Percentiles rank a stretch among this genome's conserved stretches.
Evolutionary conservation across 2,797 vertebrate genomes (phyloP).

Genomic region (Brotula barbata): DNA sequence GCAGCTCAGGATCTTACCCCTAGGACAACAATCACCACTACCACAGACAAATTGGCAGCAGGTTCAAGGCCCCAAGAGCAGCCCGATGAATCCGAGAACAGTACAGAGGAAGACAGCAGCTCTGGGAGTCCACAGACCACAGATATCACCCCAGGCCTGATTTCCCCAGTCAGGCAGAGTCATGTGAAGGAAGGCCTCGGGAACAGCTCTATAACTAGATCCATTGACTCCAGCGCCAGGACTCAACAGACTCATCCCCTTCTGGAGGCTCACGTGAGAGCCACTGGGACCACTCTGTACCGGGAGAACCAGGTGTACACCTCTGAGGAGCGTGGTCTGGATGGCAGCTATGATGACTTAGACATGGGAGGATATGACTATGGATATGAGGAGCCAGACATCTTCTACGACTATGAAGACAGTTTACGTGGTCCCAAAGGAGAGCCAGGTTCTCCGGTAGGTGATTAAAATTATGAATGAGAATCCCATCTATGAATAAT

Average conservation of each 20-base stretch:
- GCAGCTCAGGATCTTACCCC: constrained; percentile 35
- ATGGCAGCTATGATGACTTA: constrained; percentile 79
- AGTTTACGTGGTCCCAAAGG: constrained; percentile 88
- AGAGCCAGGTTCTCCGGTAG: constrained; percentile 92
- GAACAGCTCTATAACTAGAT: constrained; percentile 54
- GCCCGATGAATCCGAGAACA: constrained; percentile 58
- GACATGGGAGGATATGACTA: constrained; percentile 85
- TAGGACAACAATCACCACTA: constrained; percentile 47
- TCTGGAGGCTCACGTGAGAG: constrained; percentile 70
- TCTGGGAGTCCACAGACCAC: constrained; percentile 49
- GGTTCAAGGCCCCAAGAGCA: constrained; percentile 22
- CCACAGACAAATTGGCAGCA: constrained; percentile 38
- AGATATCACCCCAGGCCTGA: constrained; percentile 55
- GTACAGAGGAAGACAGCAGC: constrained; percentile 63
- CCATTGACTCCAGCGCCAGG: constrained; percentile 37
- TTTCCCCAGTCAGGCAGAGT: constrained; percentile 65
- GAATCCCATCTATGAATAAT: background rate
- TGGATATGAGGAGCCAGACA: constrained; percentile 86
- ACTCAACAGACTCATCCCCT: constrained; percentile 57
- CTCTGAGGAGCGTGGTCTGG: constrained; percentile 75
- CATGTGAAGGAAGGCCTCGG: constrained; percentile 69
- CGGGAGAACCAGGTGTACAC: constrained; percentile 76
- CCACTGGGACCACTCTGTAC: constrained; percentile 80
- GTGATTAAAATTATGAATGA: constrained; percentile 67
- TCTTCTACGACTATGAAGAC: constrained; percentile 84